A percentile compares a stretch with the other conserved stretches of the same genome.
These are phyloP conservation scores for Medauroidea extradentata DNA, from an alignment of 1,140 invertebrate species.

Conservation along the genomic window DNA sequence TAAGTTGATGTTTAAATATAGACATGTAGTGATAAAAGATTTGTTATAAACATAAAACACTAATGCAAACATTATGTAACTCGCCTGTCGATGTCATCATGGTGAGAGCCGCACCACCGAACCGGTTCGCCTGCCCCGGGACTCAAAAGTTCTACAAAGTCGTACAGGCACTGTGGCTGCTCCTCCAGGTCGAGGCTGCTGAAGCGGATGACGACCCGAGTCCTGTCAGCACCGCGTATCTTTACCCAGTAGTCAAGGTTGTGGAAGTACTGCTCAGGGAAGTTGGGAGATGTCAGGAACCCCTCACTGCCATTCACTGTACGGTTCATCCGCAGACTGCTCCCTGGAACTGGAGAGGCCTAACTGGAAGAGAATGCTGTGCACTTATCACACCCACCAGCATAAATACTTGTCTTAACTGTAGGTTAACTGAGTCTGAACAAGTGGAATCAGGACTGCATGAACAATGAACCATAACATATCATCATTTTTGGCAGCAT, in stretches of 20 bases:
- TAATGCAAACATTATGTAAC: too few species aligned
- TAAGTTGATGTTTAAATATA: too few species aligned
- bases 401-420: too few species aligned
- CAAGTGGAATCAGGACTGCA: too few species aligned
- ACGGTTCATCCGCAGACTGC: slow-evolving; percentile 41
- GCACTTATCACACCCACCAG: not conserved
- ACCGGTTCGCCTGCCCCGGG: slow-evolving; percentile 20
- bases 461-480: too few species aligned
- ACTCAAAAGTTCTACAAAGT: slow-evolving; percentile 57
- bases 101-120: slow-evolving; percentile 48
- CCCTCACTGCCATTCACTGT: slow-evolving; percentile 51
- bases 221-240: slow-evolving; percentile 53
- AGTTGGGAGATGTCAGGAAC: slow-evolving; percentile 55
- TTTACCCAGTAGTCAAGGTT: slow-evolving; percentile 61
- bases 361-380: slow-evolving; percentile 32
- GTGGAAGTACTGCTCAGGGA: slow-evolving; percentile 61
- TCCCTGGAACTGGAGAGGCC: slow-evolving; percentile 39
- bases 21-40: too few species aligned
- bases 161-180: slow-evolving; percentile 71
- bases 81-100: slow-evolving; percentile 31
- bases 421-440: too few species aligned
- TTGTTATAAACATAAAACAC: too few species aligned
- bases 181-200: slow-evolving; percentile 62
- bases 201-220: slow-evolving; percentile 61
- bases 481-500: too few species aligned